Evolutionary conservation across 1,140 invertebrate genomes (phyloP).

Genomic region (Heliconius hewitsoni): DNA sequence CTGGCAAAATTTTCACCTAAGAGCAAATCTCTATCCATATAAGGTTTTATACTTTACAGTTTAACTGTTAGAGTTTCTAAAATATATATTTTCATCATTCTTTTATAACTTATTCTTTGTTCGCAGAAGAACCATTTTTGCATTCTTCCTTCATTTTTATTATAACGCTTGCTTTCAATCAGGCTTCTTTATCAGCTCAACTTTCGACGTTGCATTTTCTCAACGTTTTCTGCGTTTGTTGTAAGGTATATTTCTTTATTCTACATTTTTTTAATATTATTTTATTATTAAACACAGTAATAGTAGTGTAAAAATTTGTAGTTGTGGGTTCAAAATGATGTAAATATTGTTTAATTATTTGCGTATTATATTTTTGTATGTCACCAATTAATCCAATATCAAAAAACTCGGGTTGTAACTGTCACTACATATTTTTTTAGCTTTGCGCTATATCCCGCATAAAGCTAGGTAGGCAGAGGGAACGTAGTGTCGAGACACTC

Average conservation of each 20-base stretch:
- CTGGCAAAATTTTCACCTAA: too few relatives aligned
- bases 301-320: too few relatives aligned
- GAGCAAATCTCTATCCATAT: too few relatives aligned
- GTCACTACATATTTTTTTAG: too few relatives aligned
- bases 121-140: background rate
- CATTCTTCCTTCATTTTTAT: slow-evolving; percentile 9
- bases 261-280: background rate
- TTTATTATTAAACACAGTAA: background rate
- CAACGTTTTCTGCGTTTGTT: background rate
- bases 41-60: background rate
- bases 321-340: too few relatives aligned
- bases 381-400: too few relatives aligned
- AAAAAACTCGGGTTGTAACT: too few relatives aligned
- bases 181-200: background rate
- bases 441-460: too few relatives aligned
- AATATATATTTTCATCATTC: background rate
- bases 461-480: too few relatives aligned
- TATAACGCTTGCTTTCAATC: slow-evolving; percentile 9
- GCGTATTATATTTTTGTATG: too few relatives aligned
- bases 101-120: background rate
- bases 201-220: background rate
- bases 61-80: background rate
- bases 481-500: too few relatives aligned
- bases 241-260: background rate
- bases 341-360: too few relatives aligned